These are phyloP conservation scores for Oscheius sp. DNA, from an alignment of 2,888 invertebrate genomes.

Conservation along the genomic window DNA sequence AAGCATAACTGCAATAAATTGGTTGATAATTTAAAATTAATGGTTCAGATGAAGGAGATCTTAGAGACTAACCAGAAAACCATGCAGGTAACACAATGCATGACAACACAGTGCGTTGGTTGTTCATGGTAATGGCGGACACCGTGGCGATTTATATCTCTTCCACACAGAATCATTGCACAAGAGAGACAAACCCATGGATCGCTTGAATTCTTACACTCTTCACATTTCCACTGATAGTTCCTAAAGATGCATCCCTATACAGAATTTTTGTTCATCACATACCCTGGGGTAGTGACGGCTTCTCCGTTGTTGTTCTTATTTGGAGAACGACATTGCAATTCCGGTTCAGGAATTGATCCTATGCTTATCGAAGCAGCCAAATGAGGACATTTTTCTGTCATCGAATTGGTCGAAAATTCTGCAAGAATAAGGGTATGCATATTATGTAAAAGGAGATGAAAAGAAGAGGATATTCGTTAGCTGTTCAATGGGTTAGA, in stretches of 20 bases:
- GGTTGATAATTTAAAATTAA: neutral
- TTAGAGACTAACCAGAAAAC: constrained; percentile 81
- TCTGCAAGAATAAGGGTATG: neutral
- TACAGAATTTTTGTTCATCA: too few relatives aligned
- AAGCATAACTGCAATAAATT: constrained; percentile 80
- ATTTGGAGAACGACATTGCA: constrained; percentile 20
- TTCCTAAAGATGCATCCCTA: neutral
- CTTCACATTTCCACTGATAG: constrained; percentile 66
- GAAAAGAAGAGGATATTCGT: neutral
- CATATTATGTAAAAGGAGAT: neutral
- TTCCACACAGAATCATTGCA: constrained; percentile 83
- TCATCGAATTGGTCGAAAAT: neutral
- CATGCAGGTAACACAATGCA: constrained; percentile 83
- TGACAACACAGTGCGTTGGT: constrained; percentile 81
- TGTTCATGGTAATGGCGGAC: constrained; percentile 77
- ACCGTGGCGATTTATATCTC: constrained; percentile 83
- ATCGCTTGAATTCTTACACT: constrained; percentile 74
- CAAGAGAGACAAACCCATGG: constrained; percentile 85
- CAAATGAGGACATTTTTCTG: constrained; percentile 20
- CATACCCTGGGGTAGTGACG: neutral
- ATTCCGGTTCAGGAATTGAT: constrained; percentile 22
- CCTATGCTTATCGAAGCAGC: constrained; percentile 4
- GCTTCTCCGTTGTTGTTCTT: constrained; percentile 9
- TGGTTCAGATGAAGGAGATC: neutral
- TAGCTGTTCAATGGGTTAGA: too few relatives aligned